These are phyloP conservation scores for Apis dorsata DNA, from an alignment of 1,140 invertebrate species.

Conservation along the genomic window DNA sequence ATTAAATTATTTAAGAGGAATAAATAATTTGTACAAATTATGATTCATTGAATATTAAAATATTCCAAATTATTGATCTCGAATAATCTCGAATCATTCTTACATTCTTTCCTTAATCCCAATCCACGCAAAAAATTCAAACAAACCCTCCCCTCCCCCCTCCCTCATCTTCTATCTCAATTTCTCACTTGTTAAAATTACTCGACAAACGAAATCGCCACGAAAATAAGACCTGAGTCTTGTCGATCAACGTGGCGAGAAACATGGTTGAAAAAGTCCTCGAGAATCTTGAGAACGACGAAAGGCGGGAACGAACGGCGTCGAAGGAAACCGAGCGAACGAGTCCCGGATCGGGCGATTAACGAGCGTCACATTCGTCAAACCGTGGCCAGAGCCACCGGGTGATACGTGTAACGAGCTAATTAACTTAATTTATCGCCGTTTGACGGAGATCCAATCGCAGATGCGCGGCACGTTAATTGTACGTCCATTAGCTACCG, in stretches of 20 bases:
- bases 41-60: too few relatives aligned
- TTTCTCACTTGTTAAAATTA: background rate
- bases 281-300: constrained; percentile 10
- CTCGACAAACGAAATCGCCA: background rate
- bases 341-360: constrained; percentile 52
- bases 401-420: constrained; percentile 71
- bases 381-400: constrained; percentile 57
- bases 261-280: constrained; percentile 1
- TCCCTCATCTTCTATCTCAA: background rate
- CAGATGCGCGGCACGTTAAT: constrained; percentile 72
- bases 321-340: constrained; percentile 29
- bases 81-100: too few relatives aligned
- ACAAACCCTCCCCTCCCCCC: background rate
- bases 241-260: background rate
- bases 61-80: too few relatives aligned
- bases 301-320: background rate
- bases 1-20: too few relatives aligned
- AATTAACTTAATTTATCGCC: constrained; percentile 76
- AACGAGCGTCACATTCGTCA: constrained; percentile 71
- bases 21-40: too few relatives aligned
- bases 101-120: too few relatives aligned
- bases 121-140: background rate
- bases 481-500: constrained; percentile 71
- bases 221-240: background rate
- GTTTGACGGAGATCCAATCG: constrained; percentile 71